phyloP scores from a whole-genome alignment of 2,113 vertebrate genomes.

The Clupea harengus region DNA sequence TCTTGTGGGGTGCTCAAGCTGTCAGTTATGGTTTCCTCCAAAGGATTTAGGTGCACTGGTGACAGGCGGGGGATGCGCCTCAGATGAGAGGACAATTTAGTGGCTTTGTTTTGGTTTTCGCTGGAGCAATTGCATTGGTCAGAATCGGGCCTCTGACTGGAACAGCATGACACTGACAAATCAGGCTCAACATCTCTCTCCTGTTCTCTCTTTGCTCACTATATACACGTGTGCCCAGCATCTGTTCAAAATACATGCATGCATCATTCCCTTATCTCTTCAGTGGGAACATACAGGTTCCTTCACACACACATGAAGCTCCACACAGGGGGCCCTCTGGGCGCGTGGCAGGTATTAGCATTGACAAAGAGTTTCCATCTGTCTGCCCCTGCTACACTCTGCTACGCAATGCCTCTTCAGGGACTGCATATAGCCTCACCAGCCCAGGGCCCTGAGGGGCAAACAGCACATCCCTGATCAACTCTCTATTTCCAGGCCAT shows the following conservation, averaged over 20 bases:
- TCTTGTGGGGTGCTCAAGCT: constrained; percentile 31
- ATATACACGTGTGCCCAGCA: not conserved
- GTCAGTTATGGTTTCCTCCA: constrained; percentile 28
- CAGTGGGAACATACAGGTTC: not conserved
- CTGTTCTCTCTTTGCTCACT: not conserved
- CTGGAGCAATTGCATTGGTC: not conserved
- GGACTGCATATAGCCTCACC: not conserved
- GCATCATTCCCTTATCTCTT: not conserved
- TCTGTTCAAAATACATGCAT: not conserved
- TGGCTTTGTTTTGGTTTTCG: not conserved
- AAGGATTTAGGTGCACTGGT: constrained; percentile 21
- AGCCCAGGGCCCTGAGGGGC: not conserved
- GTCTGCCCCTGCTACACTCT: not conserved
- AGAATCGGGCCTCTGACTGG: not conserved
- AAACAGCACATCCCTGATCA: not conserved
- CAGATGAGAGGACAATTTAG: not conserved
- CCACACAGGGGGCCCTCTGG: not conserved
- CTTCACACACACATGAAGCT: not conserved
- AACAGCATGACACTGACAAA: not conserved
- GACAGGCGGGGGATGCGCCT: not conserved
- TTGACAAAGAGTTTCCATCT: constrained; percentile 6
- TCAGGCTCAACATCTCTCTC: not conserved
- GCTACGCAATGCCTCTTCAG: not conserved
- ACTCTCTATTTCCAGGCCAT: not conserved
- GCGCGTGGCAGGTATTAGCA: not conserved